A percentile compares a stretch with the other conserved stretches of the same genome.
phyloP scores from a whole-genome alignment of 2,888 invertebrate genomes.

The Xestia sexstrigata region DNA sequence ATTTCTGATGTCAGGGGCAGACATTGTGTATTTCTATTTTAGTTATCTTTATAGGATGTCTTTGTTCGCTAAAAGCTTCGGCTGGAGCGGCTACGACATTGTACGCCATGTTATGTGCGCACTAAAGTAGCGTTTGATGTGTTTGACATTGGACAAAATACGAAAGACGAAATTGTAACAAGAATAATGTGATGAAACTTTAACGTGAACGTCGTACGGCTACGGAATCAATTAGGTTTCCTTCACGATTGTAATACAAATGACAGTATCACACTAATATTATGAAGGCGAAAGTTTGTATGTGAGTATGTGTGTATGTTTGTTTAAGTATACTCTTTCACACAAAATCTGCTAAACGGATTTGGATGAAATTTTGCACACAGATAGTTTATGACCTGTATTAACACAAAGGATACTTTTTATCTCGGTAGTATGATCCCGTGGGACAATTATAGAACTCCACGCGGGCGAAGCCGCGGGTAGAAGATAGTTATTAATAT shows the following conservation, averaged over 20 bases:
- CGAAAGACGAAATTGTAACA: conserved; percentile 38
- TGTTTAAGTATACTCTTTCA: too few species aligned
- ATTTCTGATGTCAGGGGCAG: conserved; percentile 32
- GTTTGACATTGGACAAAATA: conserved; percentile 48
- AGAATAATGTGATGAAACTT: conserved; percentile 42
- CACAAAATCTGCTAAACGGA: too few species aligned
- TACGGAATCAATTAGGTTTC: conserved; percentile 17
- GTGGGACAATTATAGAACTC: too few species aligned
- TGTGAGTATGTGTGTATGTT: too few species aligned
- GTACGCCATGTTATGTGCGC: conserved; percentile 18
- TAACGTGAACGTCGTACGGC: conserved; percentile 22
- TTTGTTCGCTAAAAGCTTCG: conserved; percentile 47
- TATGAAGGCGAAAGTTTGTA: too few species aligned
- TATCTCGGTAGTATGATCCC: too few species aligned
- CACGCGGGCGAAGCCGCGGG: too few species aligned
- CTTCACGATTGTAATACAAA: not conserved
- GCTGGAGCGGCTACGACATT: conserved; percentile 25
- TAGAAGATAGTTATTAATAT: conserved; percentile 23
- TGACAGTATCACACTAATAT: too few species aligned
- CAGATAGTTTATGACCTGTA: too few species aligned
- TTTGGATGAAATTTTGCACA: too few species aligned
- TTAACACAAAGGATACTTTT: too few species aligned
- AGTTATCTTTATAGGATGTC: conserved; percentile 15
- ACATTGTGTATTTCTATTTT: conserved; percentile 31
- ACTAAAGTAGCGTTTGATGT: conserved; percentile 32